Evolutionary conservation across 1,140 invertebrate species (phyloP).

Genomic region (Anastrepha ludens): DNA sequence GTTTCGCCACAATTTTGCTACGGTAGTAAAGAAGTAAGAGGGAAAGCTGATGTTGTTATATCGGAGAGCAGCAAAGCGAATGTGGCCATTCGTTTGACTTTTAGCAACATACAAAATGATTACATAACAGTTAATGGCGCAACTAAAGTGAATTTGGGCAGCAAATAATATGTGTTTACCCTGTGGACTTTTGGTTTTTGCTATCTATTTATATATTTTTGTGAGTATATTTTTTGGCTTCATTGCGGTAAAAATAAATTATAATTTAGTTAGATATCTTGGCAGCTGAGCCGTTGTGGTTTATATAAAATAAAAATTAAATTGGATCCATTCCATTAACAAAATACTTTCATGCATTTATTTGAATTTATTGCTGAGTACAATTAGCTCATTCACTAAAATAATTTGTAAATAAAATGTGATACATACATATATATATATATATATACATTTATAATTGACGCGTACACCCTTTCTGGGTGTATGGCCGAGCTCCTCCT

Average conservation of each 20-base stretch:
- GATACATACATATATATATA: too few relatives aligned
- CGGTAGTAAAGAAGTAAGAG: neutral
- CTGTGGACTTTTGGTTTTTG: neutral
- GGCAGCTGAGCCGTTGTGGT: neutral
- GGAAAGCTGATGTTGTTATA: neutral
- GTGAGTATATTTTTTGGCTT: neutral
- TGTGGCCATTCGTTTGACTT: neutral
- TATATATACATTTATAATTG: too few relatives aligned
- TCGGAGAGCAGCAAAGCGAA: neutral
- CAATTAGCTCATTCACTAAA: too few relatives aligned
- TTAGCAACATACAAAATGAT: neutral
- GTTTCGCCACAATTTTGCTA: neutral
- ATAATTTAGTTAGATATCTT: neutral
- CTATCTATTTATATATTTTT: neutral
- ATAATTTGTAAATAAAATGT: too few relatives aligned
- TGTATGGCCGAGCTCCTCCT: too few relatives aligned
- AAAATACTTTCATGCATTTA: too few relatives aligned
- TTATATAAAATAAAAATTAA: neutral
- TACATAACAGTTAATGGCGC: neutral
- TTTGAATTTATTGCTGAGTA: too few relatives aligned
- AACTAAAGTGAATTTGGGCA: neutral
- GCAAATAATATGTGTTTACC: neutral
- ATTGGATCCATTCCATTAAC: neutral
- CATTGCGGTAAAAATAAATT: neutral
- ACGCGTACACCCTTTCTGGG: too few relatives aligned